Percentiles rank a stretch among this genome's conserved stretches.
phyloP scores from a whole-genome alignment of 2,888 invertebrate genomes.

The Ommatoiulus sabulosus region DNA sequence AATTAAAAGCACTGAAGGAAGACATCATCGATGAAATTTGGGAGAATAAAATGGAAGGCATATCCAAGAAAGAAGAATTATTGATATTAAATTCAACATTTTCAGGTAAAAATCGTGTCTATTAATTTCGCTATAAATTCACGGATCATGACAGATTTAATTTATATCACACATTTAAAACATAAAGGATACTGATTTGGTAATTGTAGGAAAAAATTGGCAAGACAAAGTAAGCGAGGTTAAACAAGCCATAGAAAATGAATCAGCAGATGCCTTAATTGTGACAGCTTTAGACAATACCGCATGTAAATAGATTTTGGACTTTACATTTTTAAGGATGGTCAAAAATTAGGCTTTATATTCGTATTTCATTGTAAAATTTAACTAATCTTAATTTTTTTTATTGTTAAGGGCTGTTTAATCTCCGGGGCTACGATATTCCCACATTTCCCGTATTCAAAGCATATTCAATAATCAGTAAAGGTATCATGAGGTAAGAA shows the following conservation, averaged over 20 bases:
- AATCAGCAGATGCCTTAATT: constrained; percentile 48
- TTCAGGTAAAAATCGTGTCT: not conserved
- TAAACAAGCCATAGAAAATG: not conserved
- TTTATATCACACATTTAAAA: not conserved
- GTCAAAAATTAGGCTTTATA: not conserved
- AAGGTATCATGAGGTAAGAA: not conserved
- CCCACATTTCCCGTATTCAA: constrained; percentile 11
- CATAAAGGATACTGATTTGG: not conserved
- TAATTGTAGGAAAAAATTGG: constrained; percentile 23
- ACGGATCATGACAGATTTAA: too few species aligned
- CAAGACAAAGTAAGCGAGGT: not conserved
- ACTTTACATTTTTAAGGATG: not conserved
- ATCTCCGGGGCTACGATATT: constrained; percentile 38
- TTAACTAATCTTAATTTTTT: not conserved
- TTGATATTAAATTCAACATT: constrained; percentile 24
- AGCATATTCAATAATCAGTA: constrained; percentile 16
- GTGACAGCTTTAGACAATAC: constrained; percentile 27
- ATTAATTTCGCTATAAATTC: not conserved
- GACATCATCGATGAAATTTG: constrained; percentile 27
- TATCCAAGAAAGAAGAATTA: not conserved
- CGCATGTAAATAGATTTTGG: not conserved
- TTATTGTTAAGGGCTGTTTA: constrained; percentile 8
- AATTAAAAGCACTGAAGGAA: not conserved
- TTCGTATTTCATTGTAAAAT: not conserved
- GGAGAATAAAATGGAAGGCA: not conserved